Evolutionary conservation across 2,797 vertebrate species (phyloP).

Genomic region (Scolopax rusticola): DNA sequence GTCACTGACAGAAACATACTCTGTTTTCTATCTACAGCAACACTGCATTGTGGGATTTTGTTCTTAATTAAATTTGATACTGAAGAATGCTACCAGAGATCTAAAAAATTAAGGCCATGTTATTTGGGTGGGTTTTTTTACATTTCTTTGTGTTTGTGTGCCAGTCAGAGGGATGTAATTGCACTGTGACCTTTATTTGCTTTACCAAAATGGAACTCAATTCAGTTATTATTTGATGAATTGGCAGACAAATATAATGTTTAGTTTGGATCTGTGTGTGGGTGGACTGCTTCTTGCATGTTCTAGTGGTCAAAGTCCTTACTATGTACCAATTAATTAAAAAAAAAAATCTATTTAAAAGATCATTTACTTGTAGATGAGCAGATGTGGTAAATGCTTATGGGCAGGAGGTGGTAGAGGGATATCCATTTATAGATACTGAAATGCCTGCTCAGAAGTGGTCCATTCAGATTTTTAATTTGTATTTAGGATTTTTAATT

Average conservation of each 20-base stretch:
- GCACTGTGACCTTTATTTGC: background rate
- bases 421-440: background rate
- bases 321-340: background rate
- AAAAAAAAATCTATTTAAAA: background rate
- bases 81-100: background rate
- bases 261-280: background rate
- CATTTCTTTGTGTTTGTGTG: background rate
- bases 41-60: background rate
- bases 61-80: background rate
- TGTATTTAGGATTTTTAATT: background rate
- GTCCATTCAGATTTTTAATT: background rate
- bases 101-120: background rate
- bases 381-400: background rate
- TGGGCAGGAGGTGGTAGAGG: background rate
- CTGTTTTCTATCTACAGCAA: background rate
- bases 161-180: background rate
- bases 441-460: background rate
- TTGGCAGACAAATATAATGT: background rate
- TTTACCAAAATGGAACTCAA: background rate
- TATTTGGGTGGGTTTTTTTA: fast-evolving
- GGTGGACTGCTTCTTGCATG: background rate
- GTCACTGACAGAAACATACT: background rate
- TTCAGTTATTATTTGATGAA: background rate
- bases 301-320: background rate
- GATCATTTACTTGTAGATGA: background rate